Evolutionary conservation across 2,113 vertebrate genomes (phyloP).

Genomic region (Urocynchramus pylzowi): DNA sequence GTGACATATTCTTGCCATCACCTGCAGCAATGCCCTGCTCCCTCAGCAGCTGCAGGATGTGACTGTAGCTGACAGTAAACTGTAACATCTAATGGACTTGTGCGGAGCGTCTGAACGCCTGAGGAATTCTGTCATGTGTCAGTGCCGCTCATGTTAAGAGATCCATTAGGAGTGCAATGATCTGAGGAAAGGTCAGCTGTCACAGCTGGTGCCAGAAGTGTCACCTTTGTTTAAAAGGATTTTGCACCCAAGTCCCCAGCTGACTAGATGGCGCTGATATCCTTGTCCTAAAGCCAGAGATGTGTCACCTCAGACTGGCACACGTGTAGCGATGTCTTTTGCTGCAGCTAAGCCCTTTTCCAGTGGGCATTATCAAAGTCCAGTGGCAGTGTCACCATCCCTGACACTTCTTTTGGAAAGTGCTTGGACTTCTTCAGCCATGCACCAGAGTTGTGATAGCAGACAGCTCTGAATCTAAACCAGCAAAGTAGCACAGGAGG

Average conservation of each 20-base stretch:
- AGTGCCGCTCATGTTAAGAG: conserved; percentile 56
- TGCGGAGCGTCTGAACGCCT: conserved; percentile 28
- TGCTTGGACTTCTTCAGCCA: neutral
- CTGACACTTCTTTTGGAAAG: neutral
- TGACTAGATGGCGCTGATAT: conserved; percentile 30
- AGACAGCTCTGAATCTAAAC: neutral
- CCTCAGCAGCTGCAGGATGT: conserved; percentile 25
- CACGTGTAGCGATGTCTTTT: neutral
- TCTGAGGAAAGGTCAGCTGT: conserved; percentile 72
- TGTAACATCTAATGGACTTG: conserved; percentile 57
- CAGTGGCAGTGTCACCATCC: neutral
- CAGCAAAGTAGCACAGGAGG: neutral
- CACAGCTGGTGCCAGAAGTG: conserved; percentile 45
- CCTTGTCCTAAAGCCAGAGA: neutral
- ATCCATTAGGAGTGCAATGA: conserved; percentile 56
- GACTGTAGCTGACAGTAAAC: conserved; percentile 56
- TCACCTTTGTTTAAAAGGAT: conserved; percentile 60
- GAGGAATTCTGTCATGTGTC: conserved; percentile 70
- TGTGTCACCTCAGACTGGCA: neutral
- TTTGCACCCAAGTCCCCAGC: conserved; percentile 46
- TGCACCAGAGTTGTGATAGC: neutral
- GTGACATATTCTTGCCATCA: conserved; percentile 65
- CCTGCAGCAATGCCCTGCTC: conserved; percentile 41
- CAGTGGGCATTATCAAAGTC: neutral
- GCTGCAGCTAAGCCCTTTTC: neutral